phyloP scores from a whole-genome alignment of 2,888 invertebrate species.

The Chrysotoxum bicinctum region DNA sequence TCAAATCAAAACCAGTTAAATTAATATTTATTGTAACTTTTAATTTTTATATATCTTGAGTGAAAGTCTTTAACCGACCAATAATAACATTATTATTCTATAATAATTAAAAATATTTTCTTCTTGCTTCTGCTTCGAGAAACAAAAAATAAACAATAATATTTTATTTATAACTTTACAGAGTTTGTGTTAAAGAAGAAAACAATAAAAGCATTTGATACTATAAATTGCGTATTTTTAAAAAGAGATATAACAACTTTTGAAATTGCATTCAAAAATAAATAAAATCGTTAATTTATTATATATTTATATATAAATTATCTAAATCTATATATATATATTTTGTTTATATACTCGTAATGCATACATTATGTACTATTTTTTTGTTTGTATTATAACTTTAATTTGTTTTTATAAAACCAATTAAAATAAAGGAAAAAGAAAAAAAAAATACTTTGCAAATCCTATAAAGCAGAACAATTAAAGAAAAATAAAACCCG shows the following conservation, averaged over 20 bases:
- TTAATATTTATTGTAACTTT: conserved; percentile 54
- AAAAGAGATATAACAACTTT: conserved; percentile 66
- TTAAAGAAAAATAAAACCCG: conserved; percentile 4
- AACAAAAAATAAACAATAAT: conserved; percentile 2
- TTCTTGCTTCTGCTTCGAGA: conserved; percentile 10
- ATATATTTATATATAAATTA: conserved; percentile 46
- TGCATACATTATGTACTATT: conserved; percentile 11
- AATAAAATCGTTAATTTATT: conserved; percentile 56
- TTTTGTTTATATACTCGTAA: conserved; percentile 30
- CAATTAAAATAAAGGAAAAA: conserved; percentile 41
- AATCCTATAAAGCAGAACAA: conserved; percentile 33
- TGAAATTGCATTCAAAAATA: conserved; percentile 69
- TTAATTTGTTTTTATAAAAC: conserved; percentile 53
- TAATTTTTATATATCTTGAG: conserved; percentile 71
- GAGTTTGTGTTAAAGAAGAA: conserved; percentile 34
- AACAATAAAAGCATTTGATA: conserved; percentile 70
- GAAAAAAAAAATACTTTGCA: conserved; percentile 47
- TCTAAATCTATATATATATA: conserved; percentile 29
- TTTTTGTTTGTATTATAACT: not conserved
- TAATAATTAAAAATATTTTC: conserved; percentile 49
- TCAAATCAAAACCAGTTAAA: not conserved
- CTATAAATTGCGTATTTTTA: conserved; percentile 58
- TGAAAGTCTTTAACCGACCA: conserved; percentile 65
- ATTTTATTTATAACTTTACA: conserved; percentile 27
- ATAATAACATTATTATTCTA: conserved; percentile 63